Evolutionary conservation across 64 coral and sea anemone genomes (phyloP), one percentile per base, ranked within the genome.

Genomic region (Exaiptasia diaphana): DNA sequence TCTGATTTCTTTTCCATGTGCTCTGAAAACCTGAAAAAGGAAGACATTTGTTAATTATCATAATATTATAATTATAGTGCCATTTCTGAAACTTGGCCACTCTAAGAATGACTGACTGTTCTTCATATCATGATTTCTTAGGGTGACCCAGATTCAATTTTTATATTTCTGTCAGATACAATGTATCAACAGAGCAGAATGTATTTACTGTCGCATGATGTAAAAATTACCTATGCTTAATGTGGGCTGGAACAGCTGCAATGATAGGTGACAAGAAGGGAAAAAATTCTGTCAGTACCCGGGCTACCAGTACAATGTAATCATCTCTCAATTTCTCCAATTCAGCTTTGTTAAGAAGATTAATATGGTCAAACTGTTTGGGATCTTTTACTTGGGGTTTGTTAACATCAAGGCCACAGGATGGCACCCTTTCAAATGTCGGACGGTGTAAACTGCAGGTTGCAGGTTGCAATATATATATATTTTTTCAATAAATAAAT

Each of bases 351-450:
- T 72, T 73, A 61, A 85, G 36, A 32, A 85, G 54, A 31, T 74
- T 50, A 31, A 63, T 85, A 54, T 85, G 73, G 24, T 85, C 69
- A 42, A 75, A 85, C 33, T 63, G 38, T 52, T 85, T 74, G 43
- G 75, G 3, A 30, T 85, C 24, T 11, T 20, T 37, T 44, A 85
- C 69, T 41, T 74, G 54, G 39, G 82, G 39, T 39, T 60, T 74
- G 38, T 68, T 62, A 50, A 63, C 82, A 85, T 85, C 82, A 64
- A 85, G 69, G 68, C 64, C 43, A 46, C 34, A 49, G 43, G 82
- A 75, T 35, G 82, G 55, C 68, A 85, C 82, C 36, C 81, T 85
- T 31, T 85, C 82, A 70, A 64, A 85, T 62, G 82, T 85, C 38
- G 63, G 36, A 21, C 63, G 67, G 40, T 81, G 78, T n/a, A n/a